phyloP scores from a whole-genome alignment of 1,140 invertebrate species.

The Ganaspis sp. region DNA sequence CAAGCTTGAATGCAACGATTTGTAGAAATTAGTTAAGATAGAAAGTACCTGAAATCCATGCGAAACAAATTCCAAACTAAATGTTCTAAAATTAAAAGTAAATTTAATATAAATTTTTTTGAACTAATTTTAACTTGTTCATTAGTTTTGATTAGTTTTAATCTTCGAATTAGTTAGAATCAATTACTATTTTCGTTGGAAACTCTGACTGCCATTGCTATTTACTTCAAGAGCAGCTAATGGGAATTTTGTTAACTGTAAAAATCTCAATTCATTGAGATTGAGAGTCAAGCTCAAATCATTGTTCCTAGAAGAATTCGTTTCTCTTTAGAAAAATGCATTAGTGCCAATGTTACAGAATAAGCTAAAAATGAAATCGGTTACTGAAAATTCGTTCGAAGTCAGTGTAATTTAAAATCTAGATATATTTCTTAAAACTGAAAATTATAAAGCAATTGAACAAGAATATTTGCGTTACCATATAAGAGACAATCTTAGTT shows the following conservation, averaged over 20 bases:
- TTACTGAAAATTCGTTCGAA: neutral
- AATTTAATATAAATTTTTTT: neutral
- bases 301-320: neutral
- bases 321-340: neutral
- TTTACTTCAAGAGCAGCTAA: neutral
- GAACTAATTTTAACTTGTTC: neutral
- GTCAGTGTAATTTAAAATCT: constrained; percentile 4
- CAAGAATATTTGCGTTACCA: neutral
- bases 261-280: no score
- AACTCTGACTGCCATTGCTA: no score
- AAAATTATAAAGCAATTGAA: neutral
- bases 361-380: neutral
- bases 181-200: no score
- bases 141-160: no score
- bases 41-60: neutral
- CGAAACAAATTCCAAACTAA: neutral
- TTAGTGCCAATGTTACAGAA: neutral
- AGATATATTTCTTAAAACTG: neutral
- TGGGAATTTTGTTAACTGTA: neutral
- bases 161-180: no score
- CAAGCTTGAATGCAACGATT: neutral
- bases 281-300: neutral
- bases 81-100: neutral
- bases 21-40: neutral
- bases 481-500: neutral